phyloP scores from a whole-genome alignment of 2,113 vertebrate genomes.

The Cervus canadensis region DNA sequence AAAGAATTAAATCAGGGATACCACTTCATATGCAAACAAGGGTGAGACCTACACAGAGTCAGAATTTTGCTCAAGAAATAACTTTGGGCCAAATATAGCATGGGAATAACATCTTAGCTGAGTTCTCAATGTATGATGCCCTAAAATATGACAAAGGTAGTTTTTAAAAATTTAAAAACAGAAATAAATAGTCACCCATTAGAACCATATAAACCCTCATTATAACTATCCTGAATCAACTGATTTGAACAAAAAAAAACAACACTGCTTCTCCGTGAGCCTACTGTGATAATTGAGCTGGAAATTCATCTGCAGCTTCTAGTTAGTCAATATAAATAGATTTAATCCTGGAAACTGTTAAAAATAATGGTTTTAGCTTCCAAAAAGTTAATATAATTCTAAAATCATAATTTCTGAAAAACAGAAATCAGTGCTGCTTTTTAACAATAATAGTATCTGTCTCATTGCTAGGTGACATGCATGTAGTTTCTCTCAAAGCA shows the following conservation, averaged over 20 bases:
- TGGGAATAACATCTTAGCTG: background rate
- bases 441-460: background rate
- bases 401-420: conserved; percentile 7
- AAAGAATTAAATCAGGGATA: background rate
- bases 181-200: background rate
- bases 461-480: background rate
- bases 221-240: background rate
- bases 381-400: background rate
- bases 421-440: background rate
- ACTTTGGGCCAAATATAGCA: background rate
- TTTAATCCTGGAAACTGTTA: background rate
- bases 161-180: background rate
- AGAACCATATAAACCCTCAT: background rate
- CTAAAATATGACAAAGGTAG: background rate
- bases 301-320: background rate
- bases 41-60: too few relatives aligned
- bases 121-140: background rate
- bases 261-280: background rate
- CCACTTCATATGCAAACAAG: background rate
- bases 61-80: conserved; percentile 5
- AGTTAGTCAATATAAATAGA: background rate
- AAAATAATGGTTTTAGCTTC: background rate
- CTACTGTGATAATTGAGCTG: background rate
- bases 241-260: background rate
- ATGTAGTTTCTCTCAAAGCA: background rate